These are phyloP conservation scores for Patella depressa DNA, from an alignment of 2,888 invertebrate species.

Conservation along the genomic window DNA sequence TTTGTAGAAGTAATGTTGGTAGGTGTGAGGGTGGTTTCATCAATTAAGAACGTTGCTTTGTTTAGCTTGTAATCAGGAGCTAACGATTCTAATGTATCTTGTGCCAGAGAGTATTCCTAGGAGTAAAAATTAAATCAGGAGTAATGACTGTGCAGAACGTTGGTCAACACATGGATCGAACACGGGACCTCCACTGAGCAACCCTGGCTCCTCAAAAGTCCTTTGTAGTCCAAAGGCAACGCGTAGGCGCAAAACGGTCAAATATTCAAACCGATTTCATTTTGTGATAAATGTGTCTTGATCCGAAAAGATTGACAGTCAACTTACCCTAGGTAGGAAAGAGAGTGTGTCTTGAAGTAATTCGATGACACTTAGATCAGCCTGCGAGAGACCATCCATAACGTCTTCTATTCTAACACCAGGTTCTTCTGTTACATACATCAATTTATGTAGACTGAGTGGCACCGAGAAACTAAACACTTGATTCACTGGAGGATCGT, in stretches of 20 bases:
- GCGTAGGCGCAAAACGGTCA: no score
- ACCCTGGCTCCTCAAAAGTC: no score
- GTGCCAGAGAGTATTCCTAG: not conserved
- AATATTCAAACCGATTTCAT: not conserved
- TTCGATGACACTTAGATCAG: slow-evolving; percentile 7
- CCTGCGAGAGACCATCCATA: not conserved
- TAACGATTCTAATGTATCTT: not conserved
- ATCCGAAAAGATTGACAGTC: not conserved
- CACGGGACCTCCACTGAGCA: no score
- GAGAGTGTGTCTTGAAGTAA: slow-evolving; percentile 13
- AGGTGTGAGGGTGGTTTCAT: no score
- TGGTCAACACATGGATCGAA: no score
- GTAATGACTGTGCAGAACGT: no score
- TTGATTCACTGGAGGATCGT: slow-evolving; percentile 45
- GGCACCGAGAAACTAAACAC: slow-evolving; percentile 45
- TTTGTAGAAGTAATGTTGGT: no score
- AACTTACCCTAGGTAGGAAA: slow-evolving; percentile 14
- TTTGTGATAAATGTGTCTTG: not conserved
- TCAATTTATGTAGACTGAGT: slow-evolving; percentile 34
- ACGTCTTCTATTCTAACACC: slow-evolving; percentile 24
- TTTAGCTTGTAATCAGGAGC: no score
- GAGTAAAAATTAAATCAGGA: no score
- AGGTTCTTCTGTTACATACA: slow-evolving; percentile 43
- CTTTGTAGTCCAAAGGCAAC: no score
- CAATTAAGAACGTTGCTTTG: no score